These are phyloP conservation scores for Aspidiotus rigidus DNA, from an alignment of 2,888 invertebrate species.

Conservation along the genomic window DNA sequence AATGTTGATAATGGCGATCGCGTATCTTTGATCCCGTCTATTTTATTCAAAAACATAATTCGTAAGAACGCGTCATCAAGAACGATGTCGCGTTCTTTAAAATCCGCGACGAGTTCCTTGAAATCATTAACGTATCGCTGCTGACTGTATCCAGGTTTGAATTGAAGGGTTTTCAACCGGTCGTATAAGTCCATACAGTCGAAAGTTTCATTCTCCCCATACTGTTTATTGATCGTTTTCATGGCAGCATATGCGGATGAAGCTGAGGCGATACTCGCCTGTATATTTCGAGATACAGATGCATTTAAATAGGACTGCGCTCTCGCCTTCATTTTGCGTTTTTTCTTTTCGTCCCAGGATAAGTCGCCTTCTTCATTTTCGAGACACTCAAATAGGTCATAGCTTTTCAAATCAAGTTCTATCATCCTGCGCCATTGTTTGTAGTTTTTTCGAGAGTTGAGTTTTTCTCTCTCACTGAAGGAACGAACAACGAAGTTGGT, in stretches of 20 bases:
- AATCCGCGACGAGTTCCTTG: background rate
- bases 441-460: background rate
- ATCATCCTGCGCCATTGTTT: background rate
- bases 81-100: background rate
- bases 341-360: constrained; percentile 43
- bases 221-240: background rate
- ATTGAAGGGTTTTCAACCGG: background rate
- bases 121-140: background rate
- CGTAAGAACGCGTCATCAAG: background rate
- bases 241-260: background rate
- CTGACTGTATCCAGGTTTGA: background rate
- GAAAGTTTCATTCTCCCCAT: background rate
- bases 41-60: background rate
- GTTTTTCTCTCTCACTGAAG: background rate
- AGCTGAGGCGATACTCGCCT: background rate
- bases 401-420: background rate
- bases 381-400: background rate
- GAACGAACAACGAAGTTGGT: background rate
- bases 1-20: background rate
- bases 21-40: background rate
- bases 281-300: background rate
- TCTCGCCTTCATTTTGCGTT: background rate
- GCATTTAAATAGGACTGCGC: background rate
- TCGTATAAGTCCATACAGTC: background rate
- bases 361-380: constrained; percentile 49